A percentile compares a stretch with the other conserved stretches of the same genome.
Conservation (phyloP, 2,888 invertebrate species). For the Punctoribates punctum region DNA sequence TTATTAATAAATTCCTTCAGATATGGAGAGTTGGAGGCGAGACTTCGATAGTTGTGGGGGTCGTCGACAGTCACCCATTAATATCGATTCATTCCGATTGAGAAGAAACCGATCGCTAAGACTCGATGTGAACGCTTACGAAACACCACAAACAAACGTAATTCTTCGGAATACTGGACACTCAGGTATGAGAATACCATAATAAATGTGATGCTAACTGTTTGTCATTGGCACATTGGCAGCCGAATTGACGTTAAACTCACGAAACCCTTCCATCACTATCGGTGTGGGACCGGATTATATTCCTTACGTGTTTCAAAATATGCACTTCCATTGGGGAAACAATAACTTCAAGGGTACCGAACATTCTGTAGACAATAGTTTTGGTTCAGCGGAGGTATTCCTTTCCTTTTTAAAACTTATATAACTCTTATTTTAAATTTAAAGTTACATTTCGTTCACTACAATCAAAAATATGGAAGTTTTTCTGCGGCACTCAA, state of each 20-base stretch:
- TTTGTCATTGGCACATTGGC: not conserved
- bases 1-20: not conserved
- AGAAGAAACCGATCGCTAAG: not conserved
- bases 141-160: not conserved
- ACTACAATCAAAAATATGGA: conserved; percentile 5
- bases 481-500: not conserved
- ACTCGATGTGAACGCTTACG: not conserved
- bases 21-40: not conserved
- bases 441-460: conserved; percentile 30
- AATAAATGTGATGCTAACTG: not conserved
- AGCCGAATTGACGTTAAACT: not conserved
- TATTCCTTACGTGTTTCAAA: not conserved
- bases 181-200: conserved; percentile 13
- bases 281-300: not conserved
- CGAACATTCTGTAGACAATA: not conserved
- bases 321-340: conserved; percentile 24
- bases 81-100: not conserved
- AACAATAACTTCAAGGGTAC: not conserved
- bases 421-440: not conserved
- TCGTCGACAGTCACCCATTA: conserved; percentile 12
- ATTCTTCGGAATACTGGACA: not conserved
- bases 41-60: not conserved
- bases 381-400: not conserved
- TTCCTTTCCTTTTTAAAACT: not conserved
- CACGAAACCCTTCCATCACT: not conserved